Conservation (phyloP, 2,797 vertebrate genomes). For the Basileuterus tristriatus region DNA sequence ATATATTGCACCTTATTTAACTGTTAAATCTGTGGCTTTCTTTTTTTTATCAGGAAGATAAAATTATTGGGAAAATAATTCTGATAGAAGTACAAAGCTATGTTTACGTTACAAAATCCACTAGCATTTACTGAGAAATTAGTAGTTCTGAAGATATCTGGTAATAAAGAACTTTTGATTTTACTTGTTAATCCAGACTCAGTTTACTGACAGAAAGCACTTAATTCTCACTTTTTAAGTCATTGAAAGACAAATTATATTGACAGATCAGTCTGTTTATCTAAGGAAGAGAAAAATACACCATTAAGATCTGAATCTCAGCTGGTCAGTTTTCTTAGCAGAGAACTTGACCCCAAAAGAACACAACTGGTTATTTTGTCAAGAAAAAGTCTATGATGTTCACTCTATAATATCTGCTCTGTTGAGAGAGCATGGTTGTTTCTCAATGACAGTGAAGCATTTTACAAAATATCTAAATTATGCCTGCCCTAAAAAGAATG, state of each 20-base stretch:
- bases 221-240: not conserved
- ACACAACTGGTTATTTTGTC: not conserved
- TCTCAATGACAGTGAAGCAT: not conserved
- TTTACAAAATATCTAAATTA: not conserved
- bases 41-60: not conserved
- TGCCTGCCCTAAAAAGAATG: not conserved
- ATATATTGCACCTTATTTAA: not conserved
- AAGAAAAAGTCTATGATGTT: not conserved
- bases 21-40: not conserved
- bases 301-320: not conserved
- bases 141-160: not conserved
- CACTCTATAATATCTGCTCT: not conserved
- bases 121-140: not conserved
- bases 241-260: not conserved
- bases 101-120: not conserved
- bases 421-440: not conserved
- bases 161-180: not conserved
- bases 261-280: not conserved
- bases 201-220: not conserved
- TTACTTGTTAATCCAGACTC: not conserved
- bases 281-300: not conserved
- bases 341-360: not conserved
- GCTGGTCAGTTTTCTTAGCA: rapidly evolving
- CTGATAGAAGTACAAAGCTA: not conserved
- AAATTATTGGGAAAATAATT: not conserved